Conservation (phyloP, 2,888 invertebrate genomes). For the Drosophila setosimentum region DNA sequence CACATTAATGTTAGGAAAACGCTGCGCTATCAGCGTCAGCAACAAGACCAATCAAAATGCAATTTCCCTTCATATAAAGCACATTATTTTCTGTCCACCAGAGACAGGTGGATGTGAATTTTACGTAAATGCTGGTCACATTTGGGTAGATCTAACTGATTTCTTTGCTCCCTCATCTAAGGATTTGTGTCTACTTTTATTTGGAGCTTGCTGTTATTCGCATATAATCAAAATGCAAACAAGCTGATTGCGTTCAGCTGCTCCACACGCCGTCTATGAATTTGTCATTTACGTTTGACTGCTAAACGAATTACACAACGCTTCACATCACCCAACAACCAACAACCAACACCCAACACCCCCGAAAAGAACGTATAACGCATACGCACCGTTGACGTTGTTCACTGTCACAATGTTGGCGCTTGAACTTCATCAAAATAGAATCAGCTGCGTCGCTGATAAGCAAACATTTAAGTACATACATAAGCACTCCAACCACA, state of each 20-base stretch:
- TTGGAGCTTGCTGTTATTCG: conserved; percentile 37
- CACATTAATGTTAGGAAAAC: conserved; percentile 23
- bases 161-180: neutral
- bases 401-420: conserved; percentile 43
- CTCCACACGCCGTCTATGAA: conserved; percentile 65
- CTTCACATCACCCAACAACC: neutral
- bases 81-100: conserved; percentile 47
- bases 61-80: conserved; percentile 66
- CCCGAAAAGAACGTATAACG: conserved; percentile 44
- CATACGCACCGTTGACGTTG: conserved; percentile 62
- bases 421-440: conserved; percentile 75
- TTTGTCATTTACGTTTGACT: conserved; percentile 70
- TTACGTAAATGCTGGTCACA: conserved; percentile 22
- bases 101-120: conserved; percentile 32
- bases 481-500: conserved; percentile 36
- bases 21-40: conserved; percentile 68
- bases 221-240: conserved; percentile 77
- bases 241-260: conserved; percentile 65
- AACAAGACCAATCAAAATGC: conserved; percentile 76
- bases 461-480: conserved; percentile 60
- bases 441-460: conserved; percentile 79
- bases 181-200: conserved; percentile 3
- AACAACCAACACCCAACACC: neutral
- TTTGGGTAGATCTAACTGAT: conserved; percentile 31
- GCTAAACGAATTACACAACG: conserved; percentile 48